Evolutionary conservation across 2,113 vertebrate genomes (phyloP).

Genomic region (Myodes glareolus): DNA sequence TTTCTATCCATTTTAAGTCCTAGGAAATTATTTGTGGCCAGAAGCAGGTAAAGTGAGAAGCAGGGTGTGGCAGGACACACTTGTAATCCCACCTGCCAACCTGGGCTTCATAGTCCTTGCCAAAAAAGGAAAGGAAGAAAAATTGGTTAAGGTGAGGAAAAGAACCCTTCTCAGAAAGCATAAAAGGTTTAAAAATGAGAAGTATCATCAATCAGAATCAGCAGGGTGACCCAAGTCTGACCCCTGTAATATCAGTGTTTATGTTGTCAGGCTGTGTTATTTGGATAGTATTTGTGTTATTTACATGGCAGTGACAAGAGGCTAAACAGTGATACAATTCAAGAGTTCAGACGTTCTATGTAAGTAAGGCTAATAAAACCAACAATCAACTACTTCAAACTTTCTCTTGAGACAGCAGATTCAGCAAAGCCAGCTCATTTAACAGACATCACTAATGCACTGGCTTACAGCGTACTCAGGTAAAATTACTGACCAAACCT

Average conservation of each 20-base stretch:
- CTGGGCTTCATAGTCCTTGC: background rate
- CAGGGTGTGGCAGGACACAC: background rate
- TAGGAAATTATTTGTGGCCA: conserved; percentile 27
- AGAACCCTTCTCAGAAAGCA: background rate
- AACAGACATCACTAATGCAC: background rate
- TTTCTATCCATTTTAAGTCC: conserved; percentile 19
- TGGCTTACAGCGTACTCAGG: background rate
- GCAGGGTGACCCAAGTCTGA: background rate
- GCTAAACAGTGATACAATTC: conserved; percentile 11
- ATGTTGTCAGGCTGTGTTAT: background rate
- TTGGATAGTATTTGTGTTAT: background rate
- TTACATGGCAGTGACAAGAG: background rate
- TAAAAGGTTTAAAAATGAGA: conserved; percentile 36
- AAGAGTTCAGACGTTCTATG: background rate
- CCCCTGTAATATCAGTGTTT: background rate
- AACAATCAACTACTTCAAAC: background rate
- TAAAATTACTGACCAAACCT: conserved; percentile 22
- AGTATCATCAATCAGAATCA: background rate
- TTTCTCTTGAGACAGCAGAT: conserved; percentile 32
- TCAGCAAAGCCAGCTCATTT: conserved; percentile 36
- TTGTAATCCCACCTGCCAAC: background rate
- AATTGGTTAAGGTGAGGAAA: background rate
- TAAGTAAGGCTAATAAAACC: conserved; percentile 19
- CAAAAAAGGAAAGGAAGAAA: background rate
- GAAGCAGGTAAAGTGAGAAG: background rate